Evolutionary conservation across 1,140 invertebrate species (phyloP).

Genomic region (Tetramorium simillimum): DNA sequence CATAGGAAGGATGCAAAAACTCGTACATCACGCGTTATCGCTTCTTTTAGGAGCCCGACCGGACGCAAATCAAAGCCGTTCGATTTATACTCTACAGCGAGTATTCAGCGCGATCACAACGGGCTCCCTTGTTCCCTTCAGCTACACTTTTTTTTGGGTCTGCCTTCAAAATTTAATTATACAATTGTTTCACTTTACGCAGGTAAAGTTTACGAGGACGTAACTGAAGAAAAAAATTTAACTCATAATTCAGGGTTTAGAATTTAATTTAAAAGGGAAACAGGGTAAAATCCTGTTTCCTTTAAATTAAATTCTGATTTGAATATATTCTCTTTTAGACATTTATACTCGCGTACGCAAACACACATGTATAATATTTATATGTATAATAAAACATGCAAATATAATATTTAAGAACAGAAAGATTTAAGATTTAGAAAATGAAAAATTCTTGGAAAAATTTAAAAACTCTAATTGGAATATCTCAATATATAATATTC

Average conservation of each 20-base stretch:
- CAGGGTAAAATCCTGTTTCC: too few relatives aligned
- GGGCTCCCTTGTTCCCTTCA: neutral
- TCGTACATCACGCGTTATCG: constrained; percentile 54
- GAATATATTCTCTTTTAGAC: neutral
- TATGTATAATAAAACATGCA: too few relatives aligned
- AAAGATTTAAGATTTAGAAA: too few relatives aligned
- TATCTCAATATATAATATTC: too few relatives aligned
- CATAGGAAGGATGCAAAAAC: constrained; percentile 30
- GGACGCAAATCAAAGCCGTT: constrained; percentile 36
- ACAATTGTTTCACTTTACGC: neutral
- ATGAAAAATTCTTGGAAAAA: too few relatives aligned
- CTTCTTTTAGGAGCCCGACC: constrained; percentile 27
- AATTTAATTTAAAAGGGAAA: too few relatives aligned
- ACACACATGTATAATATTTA: too few relatives aligned
- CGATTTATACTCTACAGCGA: constrained; percentile 24
- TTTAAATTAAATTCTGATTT: neutral
- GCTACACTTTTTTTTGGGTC: neutral
- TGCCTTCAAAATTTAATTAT: neutral
- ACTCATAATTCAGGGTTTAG: neutral
- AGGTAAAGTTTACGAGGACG: neutral
- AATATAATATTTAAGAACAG: too few relatives aligned
- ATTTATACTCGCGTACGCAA: neutral
- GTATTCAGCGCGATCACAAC: neutral
- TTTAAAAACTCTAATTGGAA: too few relatives aligned
- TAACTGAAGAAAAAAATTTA: neutral